Evolutionary conservation across 2,888 invertebrate genomes (phyloP).

Genomic region (Ormia ochracea): DNA sequence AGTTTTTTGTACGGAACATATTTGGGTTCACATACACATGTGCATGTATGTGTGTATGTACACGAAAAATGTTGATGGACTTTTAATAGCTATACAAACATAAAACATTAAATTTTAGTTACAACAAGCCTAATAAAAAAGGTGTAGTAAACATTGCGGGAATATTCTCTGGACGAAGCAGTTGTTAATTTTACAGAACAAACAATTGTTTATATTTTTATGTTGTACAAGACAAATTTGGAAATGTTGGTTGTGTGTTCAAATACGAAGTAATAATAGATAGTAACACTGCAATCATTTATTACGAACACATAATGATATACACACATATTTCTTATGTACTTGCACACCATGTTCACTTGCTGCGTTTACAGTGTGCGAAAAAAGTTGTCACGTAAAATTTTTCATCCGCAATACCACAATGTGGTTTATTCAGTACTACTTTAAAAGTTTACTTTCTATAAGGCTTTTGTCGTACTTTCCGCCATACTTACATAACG

Average conservation of each 20-base stretch:
- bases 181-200: neutral
- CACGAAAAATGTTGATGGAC: slow-evolving; percentile 14
- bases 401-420: no score
- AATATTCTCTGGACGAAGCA: slow-evolving; percentile 17
- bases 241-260: slow-evolving; percentile 6
- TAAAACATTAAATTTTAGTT: neutral
- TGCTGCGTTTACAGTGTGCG: neutral
- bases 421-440: no score
- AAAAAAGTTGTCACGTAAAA: neutral
- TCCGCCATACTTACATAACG: no score
- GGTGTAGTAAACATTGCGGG: neutral
- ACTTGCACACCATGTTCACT: neutral
- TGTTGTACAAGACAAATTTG: slow-evolving; percentile 8
- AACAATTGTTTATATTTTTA: slow-evolving; percentile 31
- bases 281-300: neutral
- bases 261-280: slow-evolving; percentile 16
- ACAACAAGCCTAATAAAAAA: slow-evolving; percentile 15
- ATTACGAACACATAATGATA: neutral
- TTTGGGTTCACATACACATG: no score
- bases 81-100: slow-evolving; percentile 4
- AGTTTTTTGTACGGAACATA: no score
- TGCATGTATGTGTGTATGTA: neutral
- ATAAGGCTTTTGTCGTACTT: no score
- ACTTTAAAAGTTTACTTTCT: no score
- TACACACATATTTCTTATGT: neutral